phyloP scores from a whole-genome alignment of 2,113 vertebrate species.

The Syngnathoides biaculeatus region DNA sequence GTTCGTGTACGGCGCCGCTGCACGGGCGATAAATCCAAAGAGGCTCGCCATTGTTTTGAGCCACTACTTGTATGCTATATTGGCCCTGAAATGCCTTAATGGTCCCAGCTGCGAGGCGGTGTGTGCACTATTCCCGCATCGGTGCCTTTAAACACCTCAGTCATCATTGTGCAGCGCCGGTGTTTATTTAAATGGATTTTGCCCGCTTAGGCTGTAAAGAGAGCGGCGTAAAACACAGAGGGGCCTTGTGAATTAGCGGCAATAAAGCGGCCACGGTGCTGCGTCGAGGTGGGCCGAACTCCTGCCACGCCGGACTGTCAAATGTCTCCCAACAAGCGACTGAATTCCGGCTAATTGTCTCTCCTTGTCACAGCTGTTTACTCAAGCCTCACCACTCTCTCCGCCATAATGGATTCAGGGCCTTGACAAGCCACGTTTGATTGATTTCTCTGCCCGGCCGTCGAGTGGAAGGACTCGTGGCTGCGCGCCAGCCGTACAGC shows the following conservation, averaged over 20 bases:
- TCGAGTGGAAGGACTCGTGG: conserved; percentile 67
- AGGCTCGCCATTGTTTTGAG: conserved; percentile 28
- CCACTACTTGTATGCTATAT: conserved; percentile 29
- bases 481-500: conserved; percentile 63
- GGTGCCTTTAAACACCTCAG: conserved; percentile 55
- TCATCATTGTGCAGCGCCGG: conserved; percentile 53
- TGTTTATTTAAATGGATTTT: conserved; percentile 68
- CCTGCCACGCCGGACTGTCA: conserved; percentile 47
- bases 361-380: conserved; percentile 68
- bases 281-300: conserved; percentile 50
- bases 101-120: conserved; percentile 43
- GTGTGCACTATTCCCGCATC: conserved; percentile 41
- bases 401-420: conserved; percentile 63
- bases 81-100: conserved; percentile 36
- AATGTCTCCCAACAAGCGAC: conserved; percentile 48
- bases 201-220: conserved; percentile 58
- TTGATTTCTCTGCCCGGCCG: conserved; percentile 65
- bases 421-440: conserved; percentile 67
- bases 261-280: conserved; percentile 53
- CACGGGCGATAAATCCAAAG: conserved; percentile 17
- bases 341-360: conserved; percentile 64
- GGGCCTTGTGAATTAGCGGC: conserved; percentile 61
- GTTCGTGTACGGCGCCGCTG: conserved; percentile 1
- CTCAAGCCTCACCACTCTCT: conserved; percentile 67
- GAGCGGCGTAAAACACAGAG: conserved; percentile 54